phyloP scores from a whole-genome alignment of 2,113 vertebrate species.

The Trachemys scripta region DNA sequence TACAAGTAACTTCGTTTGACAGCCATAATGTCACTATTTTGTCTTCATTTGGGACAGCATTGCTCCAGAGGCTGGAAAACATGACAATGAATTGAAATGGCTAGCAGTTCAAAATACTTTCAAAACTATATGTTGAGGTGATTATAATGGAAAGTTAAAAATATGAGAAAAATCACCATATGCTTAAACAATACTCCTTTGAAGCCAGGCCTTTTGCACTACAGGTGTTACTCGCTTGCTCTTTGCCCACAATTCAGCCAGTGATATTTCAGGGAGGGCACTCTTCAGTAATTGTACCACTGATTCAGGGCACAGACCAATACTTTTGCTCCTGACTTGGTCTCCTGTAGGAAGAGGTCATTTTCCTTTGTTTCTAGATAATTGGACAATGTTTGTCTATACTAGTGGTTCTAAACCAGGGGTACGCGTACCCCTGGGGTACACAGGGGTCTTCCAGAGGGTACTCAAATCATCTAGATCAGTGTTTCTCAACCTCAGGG shows the following conservation, averaged over 20 bases:
- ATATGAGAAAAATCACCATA: conserved; percentile 1
- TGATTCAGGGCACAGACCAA: not conserved
- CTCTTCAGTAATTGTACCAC: not conserved
- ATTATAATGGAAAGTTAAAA: conserved; percentile 36
- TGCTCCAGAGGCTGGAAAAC: conserved; percentile 54
- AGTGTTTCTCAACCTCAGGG: too few species aligned
- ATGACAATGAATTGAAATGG: conserved; percentile 30
- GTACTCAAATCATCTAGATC: too few species aligned
- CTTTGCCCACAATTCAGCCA: not conserved
- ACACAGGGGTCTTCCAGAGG: too few species aligned
- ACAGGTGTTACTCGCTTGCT: not conserved
- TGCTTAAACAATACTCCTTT: not conserved
- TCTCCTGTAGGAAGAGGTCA: not conserved
- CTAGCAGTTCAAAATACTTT: conserved; percentile 32
- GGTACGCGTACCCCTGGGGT: too few species aligned
- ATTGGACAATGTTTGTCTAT: not conserved
- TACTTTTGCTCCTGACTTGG: not conserved
- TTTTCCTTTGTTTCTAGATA: not conserved
- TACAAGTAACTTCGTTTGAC: conserved; percentile 49
- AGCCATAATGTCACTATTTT: conserved; percentile 52
- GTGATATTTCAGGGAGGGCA: not conserved
- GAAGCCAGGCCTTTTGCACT: not conserved
- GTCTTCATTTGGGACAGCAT: conserved; percentile 55
- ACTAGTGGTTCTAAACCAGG: not conserved
- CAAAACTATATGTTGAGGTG: not conserved